Conservation (phyloP, 2,888 invertebrate genomes). For the Clitarchus hookeri region DNA sequence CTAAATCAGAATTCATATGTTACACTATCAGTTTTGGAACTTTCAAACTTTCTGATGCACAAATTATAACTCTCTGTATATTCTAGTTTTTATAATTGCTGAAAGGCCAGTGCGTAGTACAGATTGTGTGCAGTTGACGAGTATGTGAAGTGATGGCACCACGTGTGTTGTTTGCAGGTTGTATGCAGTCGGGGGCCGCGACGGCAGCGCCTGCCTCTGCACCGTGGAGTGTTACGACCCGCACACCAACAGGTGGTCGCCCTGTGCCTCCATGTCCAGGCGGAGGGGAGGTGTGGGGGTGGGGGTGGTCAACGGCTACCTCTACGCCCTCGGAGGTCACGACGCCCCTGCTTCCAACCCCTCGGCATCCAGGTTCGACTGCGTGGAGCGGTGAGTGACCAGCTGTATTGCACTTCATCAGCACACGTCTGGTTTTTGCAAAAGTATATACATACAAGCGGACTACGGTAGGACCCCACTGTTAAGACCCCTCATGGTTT, state of each 20-base stretch:
- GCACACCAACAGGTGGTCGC: constrained; percentile 78
- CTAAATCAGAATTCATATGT: too few species aligned
- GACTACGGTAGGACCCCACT: too few species aligned
- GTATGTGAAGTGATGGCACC: not conserved
- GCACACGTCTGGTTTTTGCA: too few species aligned
- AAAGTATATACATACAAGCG: too few species aligned
- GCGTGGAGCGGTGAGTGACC: constrained; percentile 80
- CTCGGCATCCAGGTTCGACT: constrained; percentile 80
- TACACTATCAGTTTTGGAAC: too few species aligned
- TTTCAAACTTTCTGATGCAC: too few species aligned
- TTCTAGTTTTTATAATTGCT: too few species aligned
- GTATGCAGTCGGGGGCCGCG: constrained; percentile 91
- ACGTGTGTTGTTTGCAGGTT: constrained; percentile 59
- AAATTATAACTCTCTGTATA: too few species aligned
- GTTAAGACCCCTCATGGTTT: too few species aligned
- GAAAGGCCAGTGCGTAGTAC: too few species aligned
- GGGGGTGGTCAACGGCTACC: constrained; percentile 82
- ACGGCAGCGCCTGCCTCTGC: constrained; percentile 86
- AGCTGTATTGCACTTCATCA: too few species aligned
- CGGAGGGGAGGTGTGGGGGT: constrained; percentile 89
- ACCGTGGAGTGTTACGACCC: constrained; percentile 84
- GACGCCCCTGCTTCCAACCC: constrained; percentile 90
- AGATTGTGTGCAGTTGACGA: too few species aligned
- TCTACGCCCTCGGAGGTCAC: constrained; percentile 93
- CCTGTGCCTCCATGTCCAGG: constrained; percentile 85